These are phyloP conservation scores for Antigone vipio DNA, from an alignment of 2,113 vertebrate genomes.

Conservation along the genomic window DNA sequence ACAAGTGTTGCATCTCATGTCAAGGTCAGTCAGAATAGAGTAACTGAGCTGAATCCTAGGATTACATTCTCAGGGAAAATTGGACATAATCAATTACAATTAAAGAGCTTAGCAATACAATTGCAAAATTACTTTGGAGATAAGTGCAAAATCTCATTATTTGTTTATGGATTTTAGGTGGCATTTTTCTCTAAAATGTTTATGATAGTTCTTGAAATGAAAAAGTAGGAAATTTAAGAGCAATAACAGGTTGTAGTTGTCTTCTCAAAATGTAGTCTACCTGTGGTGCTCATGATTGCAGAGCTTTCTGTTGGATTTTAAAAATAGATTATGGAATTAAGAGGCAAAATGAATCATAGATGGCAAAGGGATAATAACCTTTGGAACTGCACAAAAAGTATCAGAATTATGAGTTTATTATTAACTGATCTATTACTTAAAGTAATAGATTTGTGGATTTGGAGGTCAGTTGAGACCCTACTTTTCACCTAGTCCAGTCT, in stretches of 20 bases:
- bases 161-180: constrained; percentile 57
- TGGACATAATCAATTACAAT: constrained; percentile 55
- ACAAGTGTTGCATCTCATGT: background rate
- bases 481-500: background rate
- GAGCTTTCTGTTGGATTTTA: background rate
- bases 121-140: constrained; percentile 19
- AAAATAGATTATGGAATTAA: background rate
- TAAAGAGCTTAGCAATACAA: constrained; percentile 42
- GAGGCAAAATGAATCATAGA: background rate
- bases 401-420: background rate
- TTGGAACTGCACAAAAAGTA: background rate
- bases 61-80: constrained; percentile 39
- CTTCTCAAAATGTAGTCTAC: background rate
- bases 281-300: background rate
- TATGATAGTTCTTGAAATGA: constrained; percentile 35
- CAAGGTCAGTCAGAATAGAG: constrained; percentile 45
- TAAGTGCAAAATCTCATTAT: constrained; percentile 42
- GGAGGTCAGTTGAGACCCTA: background rate
- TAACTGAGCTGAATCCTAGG: constrained; percentile 23
- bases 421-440: background rate
- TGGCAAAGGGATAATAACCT: background rate
- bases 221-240: constrained; percentile 5
- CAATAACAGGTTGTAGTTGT: background rate
- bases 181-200: constrained; percentile 17
- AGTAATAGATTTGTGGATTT: background rate